These are phyloP conservation scores for Adelphocoris suturalis DNA, from an alignment of 2,888 invertebrate species.

Conservation along the genomic window DNA sequence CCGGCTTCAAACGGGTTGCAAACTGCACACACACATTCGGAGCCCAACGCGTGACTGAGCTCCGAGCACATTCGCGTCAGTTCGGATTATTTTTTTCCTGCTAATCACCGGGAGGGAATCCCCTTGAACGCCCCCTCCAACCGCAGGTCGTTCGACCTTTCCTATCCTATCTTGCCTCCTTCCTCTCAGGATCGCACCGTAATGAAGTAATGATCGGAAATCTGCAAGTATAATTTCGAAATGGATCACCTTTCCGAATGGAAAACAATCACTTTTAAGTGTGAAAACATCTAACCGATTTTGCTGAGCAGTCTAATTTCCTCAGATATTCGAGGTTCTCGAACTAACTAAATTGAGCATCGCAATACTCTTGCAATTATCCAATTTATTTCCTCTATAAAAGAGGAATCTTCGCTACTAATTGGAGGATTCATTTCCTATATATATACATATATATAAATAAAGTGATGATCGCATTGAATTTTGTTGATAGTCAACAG, in stretches of 20 bases:
- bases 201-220: neutral
- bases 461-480: too few relatives aligned
- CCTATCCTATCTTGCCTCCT: neutral
- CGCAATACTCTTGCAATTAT: too few relatives aligned
- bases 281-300: neutral
- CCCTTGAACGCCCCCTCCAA: constrained; percentile 10
- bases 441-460: too few relatives aligned
- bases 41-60: neutral
- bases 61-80: neutral
- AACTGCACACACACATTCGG: neutral
- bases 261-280: neutral
- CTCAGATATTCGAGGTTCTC: too few relatives aligned
- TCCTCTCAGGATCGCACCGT: neutral
- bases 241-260: neutral
- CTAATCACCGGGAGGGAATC: constrained; percentile 28
- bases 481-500: too few relatives aligned
- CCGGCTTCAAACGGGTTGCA: neutral
- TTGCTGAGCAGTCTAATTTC: too few relatives aligned
- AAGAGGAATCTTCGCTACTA: too few relatives aligned
- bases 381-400: too few relatives aligned
- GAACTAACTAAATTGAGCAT: too few relatives aligned
- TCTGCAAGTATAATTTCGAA: neutral
- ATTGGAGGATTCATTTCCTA: too few relatives aligned
- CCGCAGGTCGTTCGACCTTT: neutral
- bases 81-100: constrained; percentile 6